Evolutionary conservation across 2,113 vertebrate genomes (phyloP).

Genomic region (Phyllostomus hastatus): DNA sequence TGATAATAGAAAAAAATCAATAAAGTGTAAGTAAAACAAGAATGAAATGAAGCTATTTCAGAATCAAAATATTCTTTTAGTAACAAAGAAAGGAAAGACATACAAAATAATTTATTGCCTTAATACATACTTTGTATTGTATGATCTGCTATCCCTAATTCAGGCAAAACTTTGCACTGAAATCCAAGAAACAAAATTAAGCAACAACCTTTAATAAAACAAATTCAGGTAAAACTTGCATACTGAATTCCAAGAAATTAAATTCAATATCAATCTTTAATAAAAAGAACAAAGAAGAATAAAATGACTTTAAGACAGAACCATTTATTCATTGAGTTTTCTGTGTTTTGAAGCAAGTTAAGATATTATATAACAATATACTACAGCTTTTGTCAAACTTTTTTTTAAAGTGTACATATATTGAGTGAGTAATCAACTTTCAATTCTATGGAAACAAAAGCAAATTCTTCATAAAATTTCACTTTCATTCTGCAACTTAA

Average conservation of each 20-base stretch:
- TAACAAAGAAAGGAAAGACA: background rate
- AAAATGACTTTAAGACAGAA: background rate
- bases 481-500: background rate
- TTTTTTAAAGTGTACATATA: background rate
- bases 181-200: background rate
- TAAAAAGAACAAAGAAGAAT: background rate
- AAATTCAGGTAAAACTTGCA: background rate
- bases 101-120: background rate
- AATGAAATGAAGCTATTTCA: background rate
- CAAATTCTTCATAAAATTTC: background rate
- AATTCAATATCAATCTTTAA: background rate
- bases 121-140: background rate
- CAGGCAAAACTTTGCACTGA: background rate
- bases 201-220: background rate
- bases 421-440: background rate
- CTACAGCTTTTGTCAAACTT: background rate
- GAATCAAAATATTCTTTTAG: background rate
- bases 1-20: no score
- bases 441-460: background rate
- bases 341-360: background rate
- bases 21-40: background rate
- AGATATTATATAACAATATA: background rate
- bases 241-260: background rate
- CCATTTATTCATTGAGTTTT: background rate
- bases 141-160: background rate